Base-by-base conservation (phyloP, 2,888 invertebrate species). In the Meandrusa payeni region DNA sequence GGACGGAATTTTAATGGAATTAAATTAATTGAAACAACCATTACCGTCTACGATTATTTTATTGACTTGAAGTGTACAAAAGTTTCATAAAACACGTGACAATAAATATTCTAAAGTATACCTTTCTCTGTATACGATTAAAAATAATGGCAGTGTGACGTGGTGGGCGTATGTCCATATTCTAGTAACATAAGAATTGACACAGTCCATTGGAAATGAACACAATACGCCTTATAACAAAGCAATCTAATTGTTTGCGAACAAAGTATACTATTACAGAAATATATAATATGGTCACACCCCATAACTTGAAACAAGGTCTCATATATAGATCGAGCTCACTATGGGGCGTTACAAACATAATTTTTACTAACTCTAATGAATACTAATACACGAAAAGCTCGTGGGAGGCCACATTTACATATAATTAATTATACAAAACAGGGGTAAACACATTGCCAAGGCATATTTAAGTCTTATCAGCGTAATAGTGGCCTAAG, bases 171-270 rank as follows among this genome's bases (percentile, higher is more conserved):
- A 90, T 90, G 90, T 89, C 86, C 77, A 88, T 74, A 90, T 90
- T 91, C 90, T 90, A 90, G 88, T 80, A 86, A 76, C 71, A 88
- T 80, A 89, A 91, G 90, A 91, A 91, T 88, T 89, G 90, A 91
- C 91, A 89, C 90, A 91, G 89, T 90, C 90, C 86, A 80, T 69
- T 82, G 73, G 60, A 65, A 79, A 76, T 69, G 69, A 81, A 80
- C 76, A 77, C 69, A 80, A 76, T 79, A 80, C 66, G 61, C 63
- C 67, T 66, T 69, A 71, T 64, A 73, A 70, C 56, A 54, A 72
- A 76, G 75, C 77, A 61, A 64, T 69, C 59, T 72, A 70, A 67
- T 70, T 70, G 55, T 58, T 72, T 68, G 74, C 76, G 73, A 80
- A 79, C 64, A 58, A 71, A 68, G 76, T 80, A 62, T 76, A 54